Conservation (phyloP, 2,797 vertebrate species). For the Oreochromis grahami region DNA sequence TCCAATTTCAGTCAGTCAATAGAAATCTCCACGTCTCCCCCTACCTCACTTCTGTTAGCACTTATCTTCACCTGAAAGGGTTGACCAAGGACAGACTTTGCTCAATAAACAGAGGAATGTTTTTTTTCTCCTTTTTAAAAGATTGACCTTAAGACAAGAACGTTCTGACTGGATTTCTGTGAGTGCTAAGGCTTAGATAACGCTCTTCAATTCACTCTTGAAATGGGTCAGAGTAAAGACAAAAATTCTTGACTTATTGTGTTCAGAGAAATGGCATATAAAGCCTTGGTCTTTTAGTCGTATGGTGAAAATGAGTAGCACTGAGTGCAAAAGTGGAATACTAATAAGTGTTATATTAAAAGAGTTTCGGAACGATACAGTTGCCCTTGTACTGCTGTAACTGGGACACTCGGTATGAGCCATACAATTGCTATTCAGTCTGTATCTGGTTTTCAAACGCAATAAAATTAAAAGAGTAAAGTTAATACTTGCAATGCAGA, state of each 20-base stretch:
- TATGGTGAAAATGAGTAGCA: conserved; percentile 21
- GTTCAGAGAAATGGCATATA: conserved; percentile 33
- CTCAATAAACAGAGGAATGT: conserved; percentile 61
- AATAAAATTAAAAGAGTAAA: neutral
- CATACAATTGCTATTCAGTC: conserved; percentile 9
- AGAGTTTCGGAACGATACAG: conserved; percentile 13
- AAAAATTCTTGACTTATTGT: conserved; percentile 45
- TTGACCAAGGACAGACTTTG: conserved; percentile 64
- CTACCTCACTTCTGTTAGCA: conserved; percentile 49
- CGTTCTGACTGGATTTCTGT: conserved; percentile 53
- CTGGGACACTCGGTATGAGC: neutral
- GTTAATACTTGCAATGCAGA: neutral
- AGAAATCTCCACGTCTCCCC: conserved; percentile 50
- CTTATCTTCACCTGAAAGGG: conserved; percentile 59
- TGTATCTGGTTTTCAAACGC: neutral
- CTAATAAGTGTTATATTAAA: conserved; percentile 27
- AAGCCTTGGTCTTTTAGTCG: conserved; percentile 40
- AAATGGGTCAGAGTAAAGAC: conserved; percentile 51
- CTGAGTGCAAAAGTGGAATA: conserved; percentile 22
- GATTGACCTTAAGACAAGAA: conserved; percentile 66
- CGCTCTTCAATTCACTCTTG: conserved; percentile 41
- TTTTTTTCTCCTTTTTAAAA: conserved; percentile 52
- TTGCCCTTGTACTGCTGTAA: conserved; percentile 18
- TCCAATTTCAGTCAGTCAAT: conserved; percentile 65
- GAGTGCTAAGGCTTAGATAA: conserved; percentile 55